Evolutionary conservation across 2,888 invertebrate genomes (phyloP), one percentile per base, ranked within the genome.

Genomic region (Acleris cristana): DNA sequence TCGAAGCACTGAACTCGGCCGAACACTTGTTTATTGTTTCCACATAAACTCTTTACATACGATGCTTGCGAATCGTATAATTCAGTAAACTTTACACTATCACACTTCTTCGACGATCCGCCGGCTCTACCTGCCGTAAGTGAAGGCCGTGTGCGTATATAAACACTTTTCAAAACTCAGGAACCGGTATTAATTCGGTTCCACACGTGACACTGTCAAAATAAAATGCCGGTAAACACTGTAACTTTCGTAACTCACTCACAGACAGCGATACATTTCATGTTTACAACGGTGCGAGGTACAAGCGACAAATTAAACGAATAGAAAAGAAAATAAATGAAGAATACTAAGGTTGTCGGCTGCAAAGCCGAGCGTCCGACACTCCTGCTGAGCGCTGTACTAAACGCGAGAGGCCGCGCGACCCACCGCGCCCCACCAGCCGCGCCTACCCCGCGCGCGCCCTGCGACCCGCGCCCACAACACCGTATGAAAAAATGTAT

Each of bases 271-370:
- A 74, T 81, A 85, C 85, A 86, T 89, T 81, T 82, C 84, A 82
- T 87, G 80, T 84, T 83, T 81, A 76, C 79, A 78, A 74, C 79
- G 79, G 79, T 77, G 80, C 78, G 78, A 79, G 84, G 85, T 85
- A 82, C 82, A 83, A 85, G 83, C 85, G 84, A 85, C 83, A 90
- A 92, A 92, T 89, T 84, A 92, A 92, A 92, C 86, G 90, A 92
- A 92, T 90, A 91, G 87, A 92, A 92, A 92, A 91, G 90, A 92
- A 92, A 92, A 92, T 90, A 92, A 92, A 91, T 89, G 91, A 92
- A 92, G 89, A 91, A 92, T 89, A 90, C 86, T 85, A 90, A 92
- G 89, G 85, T 89, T 84, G 90, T 86, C 89, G 90, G 87, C 88
- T 85, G 86, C 83, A 74, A 86, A 91, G 88, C 86, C 92, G 90